phyloP scores from a whole-genome alignment of 2,797 vertebrate genomes.

The Megaceryle alcyon region DNA sequence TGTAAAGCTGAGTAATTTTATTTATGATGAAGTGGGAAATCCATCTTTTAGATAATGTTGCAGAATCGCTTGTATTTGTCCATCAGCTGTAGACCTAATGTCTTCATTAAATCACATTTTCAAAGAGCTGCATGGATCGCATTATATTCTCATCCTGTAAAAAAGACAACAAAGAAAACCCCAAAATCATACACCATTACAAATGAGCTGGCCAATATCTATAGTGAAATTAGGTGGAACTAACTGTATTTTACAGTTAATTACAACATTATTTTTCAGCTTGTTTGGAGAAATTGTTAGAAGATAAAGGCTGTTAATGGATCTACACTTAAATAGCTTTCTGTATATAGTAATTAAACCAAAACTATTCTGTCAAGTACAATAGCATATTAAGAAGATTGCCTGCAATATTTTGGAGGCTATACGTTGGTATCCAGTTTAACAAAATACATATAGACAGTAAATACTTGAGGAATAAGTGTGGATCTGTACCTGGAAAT shows the following conservation, averaged over 20 bases:
- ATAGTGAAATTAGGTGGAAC: neutral
- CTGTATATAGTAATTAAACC: neutral
- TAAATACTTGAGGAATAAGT: neutral
- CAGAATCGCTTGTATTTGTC: conserved; percentile 76
- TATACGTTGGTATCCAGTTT: neutral
- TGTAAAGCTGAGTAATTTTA: conserved; percentile 79
- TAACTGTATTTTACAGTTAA: neutral
- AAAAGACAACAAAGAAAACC: neutral
- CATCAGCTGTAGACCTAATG: conserved; percentile 67
- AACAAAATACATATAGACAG: neutral
- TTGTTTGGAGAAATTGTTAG: neutral
- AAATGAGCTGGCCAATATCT: neutral
- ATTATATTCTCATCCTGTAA: conserved; percentile 99
- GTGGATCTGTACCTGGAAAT: neutral
- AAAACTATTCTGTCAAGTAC: neutral
- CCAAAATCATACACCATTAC: conserved; percentile 2
- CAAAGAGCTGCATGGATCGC: conserved; percentile 99
- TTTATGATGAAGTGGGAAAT: conserved; percentile 78
- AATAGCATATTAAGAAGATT: neutral
- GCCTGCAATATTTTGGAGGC: neutral
- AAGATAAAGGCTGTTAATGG: neutral
- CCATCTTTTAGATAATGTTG: conserved; percentile 76
- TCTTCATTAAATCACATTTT: conserved; percentile 95
- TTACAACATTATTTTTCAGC: neutral
- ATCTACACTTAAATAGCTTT: neutral